A percentile compares a stretch with the other conserved stretches of the same genome.
Evolutionary conservation across 2,113 vertebrate species (phyloP).

Genomic region (Pachycephala philippinensis): DNA sequence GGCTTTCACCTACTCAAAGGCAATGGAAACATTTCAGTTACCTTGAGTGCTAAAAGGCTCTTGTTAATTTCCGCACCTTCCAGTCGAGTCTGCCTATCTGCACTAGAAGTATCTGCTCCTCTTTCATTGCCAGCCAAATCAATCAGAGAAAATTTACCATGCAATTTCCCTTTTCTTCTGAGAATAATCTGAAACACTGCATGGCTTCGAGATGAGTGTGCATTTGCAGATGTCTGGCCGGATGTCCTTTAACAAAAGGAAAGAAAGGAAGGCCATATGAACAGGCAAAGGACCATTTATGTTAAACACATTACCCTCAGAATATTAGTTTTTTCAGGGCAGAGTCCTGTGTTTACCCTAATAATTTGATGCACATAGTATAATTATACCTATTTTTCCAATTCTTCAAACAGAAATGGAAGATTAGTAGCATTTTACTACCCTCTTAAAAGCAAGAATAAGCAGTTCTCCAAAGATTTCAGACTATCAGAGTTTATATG

Average conservation of each 20-base stretch:
- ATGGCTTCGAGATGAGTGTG: constrained; percentile 94
- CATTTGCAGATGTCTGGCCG: constrained; percentile 85
- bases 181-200: constrained; percentile 98
- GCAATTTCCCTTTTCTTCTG: constrained; percentile 90
- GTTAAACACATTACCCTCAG: not conserved
- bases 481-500: not conserved
- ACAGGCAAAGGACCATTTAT: not conserved
- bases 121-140: constrained; percentile 97
- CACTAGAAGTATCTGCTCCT: constrained; percentile 95
- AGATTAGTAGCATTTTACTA: not conserved
- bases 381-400: not conserved
- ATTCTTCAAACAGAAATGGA: not conserved
- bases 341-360: not conserved
- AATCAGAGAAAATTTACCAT: constrained; percentile 98
- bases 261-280: not conserved
- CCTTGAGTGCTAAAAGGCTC: constrained; percentile 97
- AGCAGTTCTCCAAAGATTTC: not conserved
- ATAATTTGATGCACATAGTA: not conserved
- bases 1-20: not conserved
- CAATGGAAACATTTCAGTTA: constrained; percentile 55
- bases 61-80: constrained; percentile 99
- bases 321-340: not conserved
- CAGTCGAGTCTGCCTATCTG: constrained; percentile 92
- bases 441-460: not conserved
- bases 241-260: constrained; percentile 81